Percentiles rank a stretch among this genome's conserved stretches.
Evolutionary conservation across 2,888 invertebrate species (phyloP).

Genomic region (Campopleginae sp.): DNA sequence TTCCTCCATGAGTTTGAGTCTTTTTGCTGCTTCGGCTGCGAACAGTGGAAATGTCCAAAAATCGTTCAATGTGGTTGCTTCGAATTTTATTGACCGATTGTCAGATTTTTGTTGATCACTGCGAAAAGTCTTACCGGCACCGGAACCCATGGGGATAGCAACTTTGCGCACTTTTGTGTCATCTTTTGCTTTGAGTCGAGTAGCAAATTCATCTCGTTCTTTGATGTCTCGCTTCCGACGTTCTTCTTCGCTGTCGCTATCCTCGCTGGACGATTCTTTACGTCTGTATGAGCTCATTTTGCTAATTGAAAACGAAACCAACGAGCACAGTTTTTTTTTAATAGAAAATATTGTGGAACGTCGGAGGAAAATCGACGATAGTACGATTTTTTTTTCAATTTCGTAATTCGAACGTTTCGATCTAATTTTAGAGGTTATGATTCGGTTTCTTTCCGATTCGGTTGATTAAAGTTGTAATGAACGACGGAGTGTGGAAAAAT

Average conservation of each 20-base stretch:
- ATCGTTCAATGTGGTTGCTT: not conserved
- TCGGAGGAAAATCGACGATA: not conserved
- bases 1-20: conserved; percentile 92
- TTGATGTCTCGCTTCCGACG: conserved; percentile 92
- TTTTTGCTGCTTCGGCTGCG: conserved; percentile 92
- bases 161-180: conserved; percentile 94
- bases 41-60: not conserved
- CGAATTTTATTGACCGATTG: not conserved
- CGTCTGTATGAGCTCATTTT: conserved; percentile 83
- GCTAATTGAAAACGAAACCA: not conserved
- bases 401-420: not conserved
- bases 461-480: not conserved
- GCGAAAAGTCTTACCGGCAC: conserved; percentile 74
- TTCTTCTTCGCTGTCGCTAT: conserved; percentile 91
- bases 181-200: conserved; percentile 94
- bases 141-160: conserved; percentile 80
- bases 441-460: not conserved
- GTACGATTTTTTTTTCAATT: not conserved
- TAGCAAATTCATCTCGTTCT: conserved; percentile 97
- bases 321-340: not conserved
- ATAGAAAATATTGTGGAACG: not conserved
- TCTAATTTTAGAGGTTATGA: not conserved
- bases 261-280: conserved; percentile 86
- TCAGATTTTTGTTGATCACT: not conserved
- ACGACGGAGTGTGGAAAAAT: not conserved